Percentiles rank a stretch among this genome's conserved stretches.
These are phyloP conservation scores for Champsocephalus esox DNA, from an alignment of 2,797 vertebrate species.

Conservation along the genomic window DNA sequence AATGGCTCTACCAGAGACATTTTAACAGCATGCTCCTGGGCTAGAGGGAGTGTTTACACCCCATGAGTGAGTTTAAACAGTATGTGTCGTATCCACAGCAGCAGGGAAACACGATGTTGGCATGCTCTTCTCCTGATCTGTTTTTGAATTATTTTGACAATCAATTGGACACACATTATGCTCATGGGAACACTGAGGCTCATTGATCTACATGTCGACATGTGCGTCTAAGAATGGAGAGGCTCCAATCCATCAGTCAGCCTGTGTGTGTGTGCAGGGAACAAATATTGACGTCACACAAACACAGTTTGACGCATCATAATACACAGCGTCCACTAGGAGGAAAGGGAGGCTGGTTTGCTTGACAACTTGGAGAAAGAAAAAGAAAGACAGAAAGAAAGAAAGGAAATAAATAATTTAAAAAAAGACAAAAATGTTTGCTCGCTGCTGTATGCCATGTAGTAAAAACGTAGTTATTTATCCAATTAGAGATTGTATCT, in stretches of 20 bases:
- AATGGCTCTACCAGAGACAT: slow-evolving; percentile 17
- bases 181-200: slow-evolving; percentile 33
- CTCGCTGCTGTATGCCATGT: no score
- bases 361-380: not conserved
- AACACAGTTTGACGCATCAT: slow-evolving; percentile 13
- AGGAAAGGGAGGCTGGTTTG: not conserved
- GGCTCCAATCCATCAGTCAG: slow-evolving; percentile 25
- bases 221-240: slow-evolving; percentile 18
- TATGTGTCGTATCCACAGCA: slow-evolving; percentile 27
- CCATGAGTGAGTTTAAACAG: slow-evolving; percentile 36
- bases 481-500: no score
- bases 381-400: not conserved
- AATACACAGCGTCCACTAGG: not conserved
- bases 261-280: slow-evolving; percentile 1
- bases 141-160: slow-evolving; percentile 24
- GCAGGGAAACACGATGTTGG: not conserved
- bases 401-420: not conserved
- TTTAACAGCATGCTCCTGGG: slow-evolving; percentile 17
- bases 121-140: slow-evolving; percentile 6
- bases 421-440: no score
- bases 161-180: slow-evolving; percentile 3
- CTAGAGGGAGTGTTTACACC: slow-evolving; percentile 42
- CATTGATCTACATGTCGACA: slow-evolving; percentile 55
- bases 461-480: no score
- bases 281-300: not conserved